A percentile compares a stretch with the other conserved stretches of the same genome.
Conservation (phyloP, 2,888 invertebrate genomes). For the Himalopsyche japonica region DNA sequence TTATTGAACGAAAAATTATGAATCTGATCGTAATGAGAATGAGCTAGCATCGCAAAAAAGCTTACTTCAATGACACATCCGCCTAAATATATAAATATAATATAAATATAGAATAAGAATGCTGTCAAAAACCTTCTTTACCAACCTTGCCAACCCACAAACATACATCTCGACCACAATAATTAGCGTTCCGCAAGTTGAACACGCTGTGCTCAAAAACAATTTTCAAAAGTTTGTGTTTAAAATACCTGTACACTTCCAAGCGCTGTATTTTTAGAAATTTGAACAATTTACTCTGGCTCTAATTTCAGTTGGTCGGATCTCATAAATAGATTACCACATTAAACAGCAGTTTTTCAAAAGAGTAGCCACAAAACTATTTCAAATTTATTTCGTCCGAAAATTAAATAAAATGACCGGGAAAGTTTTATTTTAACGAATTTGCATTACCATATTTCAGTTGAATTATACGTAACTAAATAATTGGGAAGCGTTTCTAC, state of each 20-base stretch:
- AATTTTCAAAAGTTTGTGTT: background rate
- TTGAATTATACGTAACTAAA: background rate
- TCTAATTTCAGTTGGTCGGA: background rate
- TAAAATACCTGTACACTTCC: background rate
- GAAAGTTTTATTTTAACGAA: background rate
- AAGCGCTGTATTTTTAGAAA: background rate
- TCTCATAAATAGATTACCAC: background rate
- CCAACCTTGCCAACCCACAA: too few relatives aligned
- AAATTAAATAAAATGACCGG: background rate
- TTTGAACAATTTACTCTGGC: background rate
- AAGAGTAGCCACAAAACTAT: background rate
- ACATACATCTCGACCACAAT: too few relatives aligned
- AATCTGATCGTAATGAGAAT: too few relatives aligned
- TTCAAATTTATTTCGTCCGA: background rate
- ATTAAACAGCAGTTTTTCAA: background rate
- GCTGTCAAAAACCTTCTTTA: too few relatives aligned
- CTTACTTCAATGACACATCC: too few relatives aligned
- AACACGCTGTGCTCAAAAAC: too few relatives aligned
- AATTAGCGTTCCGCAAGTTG: too few relatives aligned
- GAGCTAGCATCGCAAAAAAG: too few relatives aligned
- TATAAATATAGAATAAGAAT: too few relatives aligned
- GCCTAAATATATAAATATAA: too few relatives aligned
- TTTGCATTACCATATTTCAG: background rate
- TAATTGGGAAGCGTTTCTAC: background rate
- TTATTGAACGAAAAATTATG: too few relatives aligned